Conservation (phyloP, 37 sponge, comb jelly and placozoan species). For the Halisarca cf. caerulea region DNA sequence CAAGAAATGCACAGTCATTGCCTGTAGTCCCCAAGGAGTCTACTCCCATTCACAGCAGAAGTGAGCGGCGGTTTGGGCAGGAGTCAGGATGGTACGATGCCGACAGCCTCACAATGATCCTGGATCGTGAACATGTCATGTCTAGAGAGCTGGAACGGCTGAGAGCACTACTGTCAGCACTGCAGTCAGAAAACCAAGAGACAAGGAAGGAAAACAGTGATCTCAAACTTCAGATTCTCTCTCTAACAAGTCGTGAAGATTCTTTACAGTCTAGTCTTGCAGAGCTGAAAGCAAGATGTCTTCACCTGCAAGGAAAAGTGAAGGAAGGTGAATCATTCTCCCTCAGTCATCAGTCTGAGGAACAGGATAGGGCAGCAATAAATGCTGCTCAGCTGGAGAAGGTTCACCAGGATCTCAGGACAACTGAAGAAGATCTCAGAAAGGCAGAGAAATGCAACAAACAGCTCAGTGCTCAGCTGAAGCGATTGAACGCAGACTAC, state of each 20-base stretch:
- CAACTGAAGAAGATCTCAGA: neutral
- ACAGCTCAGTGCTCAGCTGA: neutral
- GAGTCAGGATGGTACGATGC: neutral
- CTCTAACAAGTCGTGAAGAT: neutral
- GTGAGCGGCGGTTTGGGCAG: neutral
- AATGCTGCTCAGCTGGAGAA: neutral
- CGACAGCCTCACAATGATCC: neutral
- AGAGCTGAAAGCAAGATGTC: neutral
- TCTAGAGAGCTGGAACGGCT: constrained; percentile 14
- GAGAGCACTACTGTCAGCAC: neutral
- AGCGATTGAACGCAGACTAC: neutral
- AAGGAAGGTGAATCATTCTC: neutral
- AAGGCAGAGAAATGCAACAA: constrained; percentile 10
- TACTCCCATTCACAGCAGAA: neutral
- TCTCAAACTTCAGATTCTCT: constrained; percentile 2
- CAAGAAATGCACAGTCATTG: neutral
- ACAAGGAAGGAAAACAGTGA: neutral
- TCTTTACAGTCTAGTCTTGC: neutral
- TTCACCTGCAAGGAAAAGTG: constrained; percentile 8
- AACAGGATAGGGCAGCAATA: neutral
- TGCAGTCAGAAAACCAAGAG: neutral
- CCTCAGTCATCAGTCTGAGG: too few relatives aligned
- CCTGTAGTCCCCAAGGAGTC: neutral
- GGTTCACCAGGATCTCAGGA: neutral
- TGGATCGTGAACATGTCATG: constrained; percentile 3